Evolutionary conservation across 2,797 vertebrate genomes (phyloP), one percentile per base, ranked within the genome.

Genomic region (Sylvia borin): DNA sequence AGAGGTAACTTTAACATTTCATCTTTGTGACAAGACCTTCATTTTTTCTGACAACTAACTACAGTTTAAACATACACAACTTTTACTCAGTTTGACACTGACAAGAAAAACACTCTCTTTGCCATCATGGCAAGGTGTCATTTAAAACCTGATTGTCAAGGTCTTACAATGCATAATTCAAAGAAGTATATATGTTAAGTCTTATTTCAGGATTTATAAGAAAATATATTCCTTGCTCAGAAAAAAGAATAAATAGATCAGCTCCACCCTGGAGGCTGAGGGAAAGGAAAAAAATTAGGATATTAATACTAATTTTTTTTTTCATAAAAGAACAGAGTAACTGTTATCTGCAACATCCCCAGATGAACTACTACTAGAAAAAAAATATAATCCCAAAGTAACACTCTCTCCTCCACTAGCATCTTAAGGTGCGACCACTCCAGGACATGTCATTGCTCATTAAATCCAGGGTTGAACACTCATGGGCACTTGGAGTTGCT

Each of bases 41-140:
- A 3, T 62, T 90, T 92, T 51, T 88, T 77, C 58, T 85, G 92
- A 94, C 81, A 92, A 91, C 57, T 74, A 53, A 92, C 85, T 90
- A 36, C 26, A 47, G 83, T 92, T 90, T 75, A 93, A 87, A 72
- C 18, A 8, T 9, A 60, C 15, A 29, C 11, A 27, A 31, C 34
- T 90, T 74, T 73, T 94, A 54, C 55, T 88, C 38, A 78, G 47
- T 79, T 71, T 82, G 87, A 90, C 85, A 74, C 31, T 67, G 85
- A 96, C 85, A 85, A 86, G 94, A 79, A 84, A 95, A 95, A 76
- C 50, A 60, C 27, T 76, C 38, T 82, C 67, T 88, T 87, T 13
- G 9, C 36, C 62, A 76, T 73, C 79, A 68, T 1, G 4, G 79
- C 29, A 64, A 92, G 48, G 55, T 75, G 79, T 85, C 76, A 82